Evolutionary conservation across 2,113 vertebrate species (phyloP).

Genomic region (Percina caprodes): DNA sequence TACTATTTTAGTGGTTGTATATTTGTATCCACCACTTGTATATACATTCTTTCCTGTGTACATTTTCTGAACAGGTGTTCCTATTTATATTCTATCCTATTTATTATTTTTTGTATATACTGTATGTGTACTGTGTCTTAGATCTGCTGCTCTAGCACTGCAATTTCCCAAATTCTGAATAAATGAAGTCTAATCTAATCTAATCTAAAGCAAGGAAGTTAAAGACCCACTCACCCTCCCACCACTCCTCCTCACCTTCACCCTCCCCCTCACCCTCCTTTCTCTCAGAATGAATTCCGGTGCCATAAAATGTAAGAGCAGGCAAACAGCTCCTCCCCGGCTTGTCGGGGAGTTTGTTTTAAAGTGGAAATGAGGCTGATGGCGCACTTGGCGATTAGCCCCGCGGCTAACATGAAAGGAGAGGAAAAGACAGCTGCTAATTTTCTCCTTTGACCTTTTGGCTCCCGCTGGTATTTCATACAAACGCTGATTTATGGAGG

Average conservation of each 20-base stretch:
- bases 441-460: constrained; percentile 83
- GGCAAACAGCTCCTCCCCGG: constrained; percentile 70
- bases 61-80: no score
- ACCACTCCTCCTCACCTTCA: no score
- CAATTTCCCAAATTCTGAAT: no score
- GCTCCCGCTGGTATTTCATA: constrained; percentile 80
- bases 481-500: constrained; percentile 80
- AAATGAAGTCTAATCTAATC: no score
- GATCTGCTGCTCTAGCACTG: no score
- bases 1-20: no score
- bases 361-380: constrained; percentile 84
- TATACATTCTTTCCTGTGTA: no score
- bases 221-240: neutral
- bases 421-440: constrained; percentile 81
- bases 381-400: constrained; percentile 77
- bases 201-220: neutral
- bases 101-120: no score
- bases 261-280: neutral
- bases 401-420: constrained; percentile 81
- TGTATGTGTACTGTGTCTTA: no score
- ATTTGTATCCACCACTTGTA: no score
- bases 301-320: constrained; percentile 68
- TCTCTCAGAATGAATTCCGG: constrained; percentile 50
- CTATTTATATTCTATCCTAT: no score
- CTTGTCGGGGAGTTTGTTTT: constrained; percentile 80